Evolutionary conservation across 1,140 invertebrate genomes (phyloP), one percentile per base, ranked within the genome.

Genomic region (Capitella teleta): DNA sequence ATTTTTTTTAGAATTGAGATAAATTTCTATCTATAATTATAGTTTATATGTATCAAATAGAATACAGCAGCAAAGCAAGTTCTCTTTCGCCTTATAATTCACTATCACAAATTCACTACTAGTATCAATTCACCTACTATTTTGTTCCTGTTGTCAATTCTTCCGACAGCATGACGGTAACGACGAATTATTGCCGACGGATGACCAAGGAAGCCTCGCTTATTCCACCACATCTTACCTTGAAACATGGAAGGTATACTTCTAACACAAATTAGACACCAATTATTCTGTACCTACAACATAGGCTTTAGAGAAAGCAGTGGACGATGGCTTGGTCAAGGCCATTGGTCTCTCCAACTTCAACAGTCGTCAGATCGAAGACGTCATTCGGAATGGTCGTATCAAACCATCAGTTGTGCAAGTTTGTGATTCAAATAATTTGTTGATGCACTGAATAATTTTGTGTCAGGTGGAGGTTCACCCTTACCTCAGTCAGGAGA

Each of bases 271-370:
- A n/a, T n/a, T n/a, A n/a, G 21, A 37, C 14, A 14, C 16, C 4
- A 21, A 4, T 43, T 3, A 16, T 16, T 24, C 14, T 43, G 3
- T 4, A 3, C 28, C 8, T 25, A 12, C 16, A 44, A 6, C 18
- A 28, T 49, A 79, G 70, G 88, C 78, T 28, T 78, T 95, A 79
- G 91, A 94, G 72, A 75, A 82, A 30, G 78, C 83, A 41, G 80
- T 83, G 2, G 72, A 79, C 18, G 70, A 80, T 46, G 87, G 87
- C 1, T 72, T 88, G 12, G 74, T 78, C 0, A 80, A 76, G 44
- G 82, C 82, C 45, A 87, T 96, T 60, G 91, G 91, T 0, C 53
- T 95, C 1, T 92, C 87, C 28, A 96, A 95, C 68, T 96, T 95
- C 63, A 93, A 90, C 64, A 80, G 77, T 28, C 67, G 78, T 26